Conservation (phyloP, 2,888 invertebrate genomes). For the Nomada ferruginata region DNA sequence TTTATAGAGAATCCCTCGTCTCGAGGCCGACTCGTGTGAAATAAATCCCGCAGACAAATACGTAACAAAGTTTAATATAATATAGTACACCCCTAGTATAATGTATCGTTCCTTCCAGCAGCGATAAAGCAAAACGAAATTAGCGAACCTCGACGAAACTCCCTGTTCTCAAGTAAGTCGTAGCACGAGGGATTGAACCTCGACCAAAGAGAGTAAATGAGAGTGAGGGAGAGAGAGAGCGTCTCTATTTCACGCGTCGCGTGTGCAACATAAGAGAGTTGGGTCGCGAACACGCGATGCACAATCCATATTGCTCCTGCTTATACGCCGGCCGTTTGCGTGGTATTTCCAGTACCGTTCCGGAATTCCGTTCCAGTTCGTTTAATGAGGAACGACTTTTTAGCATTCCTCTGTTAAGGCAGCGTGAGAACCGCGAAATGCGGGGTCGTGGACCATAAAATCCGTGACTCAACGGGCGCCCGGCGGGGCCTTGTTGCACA, state of each 20-base stretch:
- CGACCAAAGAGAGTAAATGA: no score
- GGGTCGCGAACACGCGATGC: slow-evolving; percentile 60
- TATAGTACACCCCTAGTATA: no score
- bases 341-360: slow-evolving; percentile 70
- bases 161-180: slow-evolving; percentile 16
- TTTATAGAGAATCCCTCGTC: no score
- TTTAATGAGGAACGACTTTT: slow-evolving; percentile 74
- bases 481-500: slow-evolving; percentile 41
- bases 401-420: slow-evolving; percentile 68
- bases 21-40: no score
- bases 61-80: no score
- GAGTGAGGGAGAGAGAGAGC: slow-evolving; percentile 8
- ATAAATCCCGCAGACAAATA: no score
- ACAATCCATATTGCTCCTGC: slow-evolving; percentile 66
- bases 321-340: slow-evolving; percentile 46
- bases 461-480: slow-evolving; percentile 62
- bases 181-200: slow-evolving; percentile 5
- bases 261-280: slow-evolving; percentile 47
- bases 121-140: not conserved
- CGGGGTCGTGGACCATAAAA: slow-evolving; percentile 69
- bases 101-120: not conserved
- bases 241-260: slow-evolving; percentile 56
- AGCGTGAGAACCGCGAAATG: slow-evolving; percentile 73
- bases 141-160: not conserved
- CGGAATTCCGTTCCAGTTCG: slow-evolving; percentile 74